Base-by-base conservation (phyloP, 2,888 invertebrate species). In the Lithodes maja region DNA sequence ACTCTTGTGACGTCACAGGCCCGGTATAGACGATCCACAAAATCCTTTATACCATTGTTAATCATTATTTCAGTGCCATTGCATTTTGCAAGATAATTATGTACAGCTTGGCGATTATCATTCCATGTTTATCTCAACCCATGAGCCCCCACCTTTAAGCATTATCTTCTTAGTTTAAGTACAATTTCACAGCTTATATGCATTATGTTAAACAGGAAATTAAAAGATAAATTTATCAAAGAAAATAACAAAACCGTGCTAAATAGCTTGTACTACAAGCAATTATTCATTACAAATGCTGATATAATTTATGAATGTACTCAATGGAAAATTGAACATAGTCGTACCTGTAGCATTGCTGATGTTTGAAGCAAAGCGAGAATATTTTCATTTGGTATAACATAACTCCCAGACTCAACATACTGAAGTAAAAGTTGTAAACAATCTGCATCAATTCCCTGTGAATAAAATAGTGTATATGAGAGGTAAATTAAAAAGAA, bases 401-500 rank as follows among this genome's bases (percentile, higher is more conserved):
- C 74, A 79, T 81, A 85, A 9, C 54, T 89, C 3, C 85, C 88
- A 68, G 74, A 77, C 54, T 89, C 75, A 5, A 85, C 85, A 85
- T 89, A 81, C 53, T 85, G 84, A 52, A 89, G 9, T 55, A 89
- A 71, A 15, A 81, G 52, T 75, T 81, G 75, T n/a, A 89, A 53
- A 53, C 75, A 89, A 33, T 89, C 88, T 61, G 84, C 85, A 85
- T 85, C 88, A 68, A 89, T 85, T 79, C 71, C 88, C 88, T 89
- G 75, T 55, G 33, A 81, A 12, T 33, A 33, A 33, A 33, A 33
- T 33, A 33, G 33, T 33, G 33, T 33, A 33, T 33, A 33, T 33
- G 33, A 33, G 33, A 33, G 33, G 33, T 33, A 33, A 33, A 33
- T 33, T 33, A 33, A 33, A 33, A 33, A 33, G 33, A 33, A 33